Evolutionary conservation across 2,888 invertebrate species (phyloP), one percentile per base, ranked within the genome.

Genomic region (Drepana falcataria): DNA sequence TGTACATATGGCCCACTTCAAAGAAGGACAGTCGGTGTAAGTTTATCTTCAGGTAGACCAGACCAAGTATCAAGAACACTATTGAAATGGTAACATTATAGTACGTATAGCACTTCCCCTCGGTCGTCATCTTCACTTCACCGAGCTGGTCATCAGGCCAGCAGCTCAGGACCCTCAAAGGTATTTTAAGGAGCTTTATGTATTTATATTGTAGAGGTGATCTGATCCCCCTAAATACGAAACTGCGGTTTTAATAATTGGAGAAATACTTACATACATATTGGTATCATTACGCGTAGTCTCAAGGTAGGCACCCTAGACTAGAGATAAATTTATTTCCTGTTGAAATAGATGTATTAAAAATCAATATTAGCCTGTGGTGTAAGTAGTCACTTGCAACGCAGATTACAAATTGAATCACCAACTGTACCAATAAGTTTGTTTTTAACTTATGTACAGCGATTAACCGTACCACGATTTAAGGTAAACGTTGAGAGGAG

Each of bases 131-230:
- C 4, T 53, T 54, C 1, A 61, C 60, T 49, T 71, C 69, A 2
- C 62, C 65, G 2, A 71, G 59, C 1, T 63, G 62, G 21, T 59
- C 57, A 0, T 65, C 66, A 9, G 73, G 71, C 73, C 73, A 73
- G 0, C 63, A 64, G 33, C 66, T 66, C 35, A 73, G 59, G n/a
- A 66, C 55, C 1, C 64, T 60, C 33, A 73, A 53, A n/a, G 61
- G 40, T 0, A 59, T 48, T 6, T 66, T 59, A 2, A 73, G 47
- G 4, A 59, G 53, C 40, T 53, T 62, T 64, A 73, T 66, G 48
- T 73, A 63, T 7, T 9, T 7, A 44, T 44, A 44, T 44, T 44
- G 44, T 44, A 9, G 3, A 2, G 44, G 44, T 9, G 44, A 44
- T 44, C 2, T 6, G 44, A 44, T 44, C 44, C 44, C 44, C 9